Percentiles rank a stretch among this genome's conserved stretches.
phyloP scores from a whole-genome alignment of 1,140 invertebrate genomes.

The Plodia interpunctella region DNA sequence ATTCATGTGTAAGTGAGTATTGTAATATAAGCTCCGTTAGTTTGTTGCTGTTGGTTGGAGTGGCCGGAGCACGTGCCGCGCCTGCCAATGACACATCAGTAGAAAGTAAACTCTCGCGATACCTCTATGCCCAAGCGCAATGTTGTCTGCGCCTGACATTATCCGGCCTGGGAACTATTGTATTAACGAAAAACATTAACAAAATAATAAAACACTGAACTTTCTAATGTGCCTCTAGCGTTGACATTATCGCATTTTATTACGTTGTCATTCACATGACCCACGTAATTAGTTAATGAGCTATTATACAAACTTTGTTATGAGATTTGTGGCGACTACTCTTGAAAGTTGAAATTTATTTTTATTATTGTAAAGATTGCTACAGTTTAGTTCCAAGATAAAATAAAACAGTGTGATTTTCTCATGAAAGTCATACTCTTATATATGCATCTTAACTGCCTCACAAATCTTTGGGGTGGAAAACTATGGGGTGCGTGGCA shows the following conservation, averaged over 20 bases:
- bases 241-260: slow-evolving; percentile 13
- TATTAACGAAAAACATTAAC: slow-evolving; percentile 22
- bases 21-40: slow-evolving; percentile 32
- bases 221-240: slow-evolving; percentile 5
- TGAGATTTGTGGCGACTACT: slow-evolving; percentile 16
- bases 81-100: slow-evolving; percentile 45
- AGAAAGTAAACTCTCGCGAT: slow-evolving; percentile 56
- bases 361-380: not conserved
- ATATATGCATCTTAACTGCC: not conserved
- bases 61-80: slow-evolving; percentile 41
- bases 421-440: not conserved
- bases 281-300: slow-evolving; percentile 24
- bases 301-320: slow-evolving; percentile 14
- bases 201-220: slow-evolving; percentile 6
- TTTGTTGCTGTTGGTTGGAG: slow-evolving; percentile 19
- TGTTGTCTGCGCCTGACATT: slow-evolving; percentile 14
- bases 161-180: slow-evolving; percentile 25
- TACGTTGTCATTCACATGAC: slow-evolving; percentile 20
- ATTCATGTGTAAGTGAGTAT: not conserved
- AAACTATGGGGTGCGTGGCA: slow-evolving; percentile 25
- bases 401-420: not conserved
- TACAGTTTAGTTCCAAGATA: not conserved
- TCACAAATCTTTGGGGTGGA: not conserved
- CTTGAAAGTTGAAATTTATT: slow-evolving; percentile 15
- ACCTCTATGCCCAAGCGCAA: slow-evolving; percentile 6